phyloP scores from a whole-genome alignment of 2,113 vertebrate genomes.

The Chaetops frenatus region DNA sequence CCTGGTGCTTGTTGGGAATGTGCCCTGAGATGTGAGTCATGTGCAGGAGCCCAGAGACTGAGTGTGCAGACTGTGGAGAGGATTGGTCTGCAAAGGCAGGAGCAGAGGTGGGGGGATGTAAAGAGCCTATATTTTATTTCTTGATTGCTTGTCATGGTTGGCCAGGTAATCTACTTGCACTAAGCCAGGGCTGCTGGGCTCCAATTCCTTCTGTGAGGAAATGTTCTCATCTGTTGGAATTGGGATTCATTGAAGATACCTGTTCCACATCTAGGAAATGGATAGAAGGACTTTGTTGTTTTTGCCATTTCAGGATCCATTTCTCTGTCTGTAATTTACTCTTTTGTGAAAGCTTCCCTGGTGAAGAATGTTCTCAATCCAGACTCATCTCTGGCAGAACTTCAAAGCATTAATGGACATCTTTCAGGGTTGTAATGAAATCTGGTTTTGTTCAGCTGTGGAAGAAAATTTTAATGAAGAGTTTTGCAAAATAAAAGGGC shows the following conservation, averaged over 20 bases:
- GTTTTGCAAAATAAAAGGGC: neutral
- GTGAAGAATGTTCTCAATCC: neutral
- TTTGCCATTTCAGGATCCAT: neutral
- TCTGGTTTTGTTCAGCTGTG: neutral
- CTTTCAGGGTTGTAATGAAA: neutral
- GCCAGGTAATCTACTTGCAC: neutral
- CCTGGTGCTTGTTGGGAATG: rapidly evolving
- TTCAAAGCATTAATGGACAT: neutral
- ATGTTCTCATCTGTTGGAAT: neutral
- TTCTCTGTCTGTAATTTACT: neutral
- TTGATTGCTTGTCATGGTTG: neutral
- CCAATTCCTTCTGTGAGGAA: neutral
- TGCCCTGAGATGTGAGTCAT: neutral
- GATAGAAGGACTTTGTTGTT: neutral
- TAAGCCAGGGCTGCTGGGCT: neutral
- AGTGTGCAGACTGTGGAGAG: neutral
- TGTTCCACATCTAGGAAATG: neutral
- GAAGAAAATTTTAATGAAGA: neutral
- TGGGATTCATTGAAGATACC: neutral
- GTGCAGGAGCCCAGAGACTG: neutral
- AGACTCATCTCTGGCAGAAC: neutral
- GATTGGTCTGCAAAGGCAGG: neutral
- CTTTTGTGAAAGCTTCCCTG: neutral
- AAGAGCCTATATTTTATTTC: neutral
- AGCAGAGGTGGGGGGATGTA: neutral